These are phyloP conservation scores for Hemiprocne comata DNA, from an alignment of 2,113 vertebrate genomes.

Conservation along the genomic window DNA sequence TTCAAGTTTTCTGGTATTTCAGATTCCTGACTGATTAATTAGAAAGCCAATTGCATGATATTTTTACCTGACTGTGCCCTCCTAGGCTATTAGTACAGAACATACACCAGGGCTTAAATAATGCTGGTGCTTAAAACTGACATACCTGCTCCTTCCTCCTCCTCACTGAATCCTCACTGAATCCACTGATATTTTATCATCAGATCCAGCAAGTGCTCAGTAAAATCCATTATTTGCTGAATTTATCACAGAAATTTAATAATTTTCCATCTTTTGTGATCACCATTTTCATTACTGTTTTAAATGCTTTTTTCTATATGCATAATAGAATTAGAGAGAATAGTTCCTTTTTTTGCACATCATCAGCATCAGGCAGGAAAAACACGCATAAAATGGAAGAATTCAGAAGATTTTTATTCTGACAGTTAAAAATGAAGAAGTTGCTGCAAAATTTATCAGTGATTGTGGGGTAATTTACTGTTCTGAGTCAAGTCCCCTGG, in stretches of 20 bases:
- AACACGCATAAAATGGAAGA: background rate
- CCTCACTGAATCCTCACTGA: background rate
- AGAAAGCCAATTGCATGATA: background rate
- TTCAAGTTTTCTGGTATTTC: background rate
- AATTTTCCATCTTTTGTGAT: background rate
- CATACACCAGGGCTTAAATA: background rate
- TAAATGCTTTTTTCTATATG: background rate
- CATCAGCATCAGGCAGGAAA: background rate
- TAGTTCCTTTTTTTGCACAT: background rate
- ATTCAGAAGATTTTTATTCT: background rate
- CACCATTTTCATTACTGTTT: background rate
- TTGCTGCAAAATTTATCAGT: background rate
- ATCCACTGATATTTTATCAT: background rate
- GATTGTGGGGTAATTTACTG: background rate
- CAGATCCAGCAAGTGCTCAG: background rate
- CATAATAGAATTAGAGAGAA: background rate
- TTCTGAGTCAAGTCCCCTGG: background rate
- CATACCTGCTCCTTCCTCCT: background rate
- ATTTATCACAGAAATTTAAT: background rate
- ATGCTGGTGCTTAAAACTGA: background rate
- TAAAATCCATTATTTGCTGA: background rate
- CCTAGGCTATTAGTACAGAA: background rate
- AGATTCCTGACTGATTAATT: background rate
- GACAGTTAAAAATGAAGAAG: background rate
- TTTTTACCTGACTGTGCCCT: background rate